These are phyloP conservation scores for Eutolmus rufibarbis DNA, from an alignment of 2,888 invertebrate genomes.

Conservation along the genomic window DNA sequence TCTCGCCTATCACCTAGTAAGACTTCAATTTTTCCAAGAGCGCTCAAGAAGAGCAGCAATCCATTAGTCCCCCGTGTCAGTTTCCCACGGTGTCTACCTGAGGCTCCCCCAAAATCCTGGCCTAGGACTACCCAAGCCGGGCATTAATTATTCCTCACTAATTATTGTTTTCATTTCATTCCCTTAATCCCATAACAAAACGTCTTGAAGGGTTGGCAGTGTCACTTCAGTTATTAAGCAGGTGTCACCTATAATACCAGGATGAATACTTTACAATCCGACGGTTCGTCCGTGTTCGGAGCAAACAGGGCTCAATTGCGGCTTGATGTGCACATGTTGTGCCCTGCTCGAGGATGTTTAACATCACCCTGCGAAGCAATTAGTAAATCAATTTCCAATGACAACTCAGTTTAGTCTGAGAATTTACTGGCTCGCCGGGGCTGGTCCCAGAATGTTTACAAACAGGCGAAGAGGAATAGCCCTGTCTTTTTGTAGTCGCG, in stretches of 20 bases:
- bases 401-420: conserved; percentile 28
- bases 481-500: neutral
- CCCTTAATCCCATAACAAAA: neutral
- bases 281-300: neutral
- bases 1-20: neutral
- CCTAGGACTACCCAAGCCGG: neutral
- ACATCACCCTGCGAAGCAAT: conserved; percentile 14
- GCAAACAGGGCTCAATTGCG: neutral
- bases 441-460: neutral
- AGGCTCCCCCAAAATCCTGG: neutral
- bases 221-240: neutral
- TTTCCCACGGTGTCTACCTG: neutral
- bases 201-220: neutral
- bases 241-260: neutral
- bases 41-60: neutral
- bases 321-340: neutral
- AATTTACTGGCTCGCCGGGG: conserved; percentile 1
- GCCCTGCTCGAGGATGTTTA: neutral
- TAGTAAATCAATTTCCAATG: conserved; percentile 34
- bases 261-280: neutral
- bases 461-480: neutral
- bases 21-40: neutral
- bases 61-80: neutral
- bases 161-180: neutral
- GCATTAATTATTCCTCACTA: neutral